phyloP scores from a whole-genome alignment of 2,888 invertebrate species.

The Metallyticus violacea region DNA sequence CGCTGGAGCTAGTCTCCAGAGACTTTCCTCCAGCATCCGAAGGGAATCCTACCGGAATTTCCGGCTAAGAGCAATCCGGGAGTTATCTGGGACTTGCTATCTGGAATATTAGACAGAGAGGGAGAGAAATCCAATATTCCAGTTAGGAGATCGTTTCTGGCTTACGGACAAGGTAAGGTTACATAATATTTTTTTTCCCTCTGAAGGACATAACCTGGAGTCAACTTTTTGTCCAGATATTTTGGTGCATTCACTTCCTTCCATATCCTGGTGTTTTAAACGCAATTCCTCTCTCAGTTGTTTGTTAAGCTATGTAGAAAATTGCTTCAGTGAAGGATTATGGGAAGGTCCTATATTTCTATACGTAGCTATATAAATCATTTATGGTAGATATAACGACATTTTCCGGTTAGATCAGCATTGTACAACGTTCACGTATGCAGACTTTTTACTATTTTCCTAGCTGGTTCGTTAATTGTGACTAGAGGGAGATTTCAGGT shows the following conservation, averaged over 20 bases:
- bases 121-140: not conserved
- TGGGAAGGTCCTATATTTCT: not conserved
- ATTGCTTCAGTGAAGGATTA: conserved; percentile 5
- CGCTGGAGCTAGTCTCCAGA: not conserved
- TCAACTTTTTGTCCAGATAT: not conserved
- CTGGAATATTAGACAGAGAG: not conserved
- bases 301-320: not conserved
- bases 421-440: too few species aligned
- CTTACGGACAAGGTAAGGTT: not conserved
- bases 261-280: not conserved
- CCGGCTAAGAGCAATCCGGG: not conserved
- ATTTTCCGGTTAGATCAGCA: not conserved
- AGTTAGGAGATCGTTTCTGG: not conserved
- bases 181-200: not conserved
- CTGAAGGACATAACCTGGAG: not conserved
- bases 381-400: not conserved
- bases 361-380: not conserved
- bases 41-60: not conserved
- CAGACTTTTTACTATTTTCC: too few species aligned
- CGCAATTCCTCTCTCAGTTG: not conserved
- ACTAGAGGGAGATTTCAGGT: too few species aligned
- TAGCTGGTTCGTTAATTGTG: too few species aligned
- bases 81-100: not conserved
- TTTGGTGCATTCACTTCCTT: too few species aligned
- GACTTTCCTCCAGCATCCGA: not conserved